These are phyloP conservation scores for Osmerus eperlanus DNA, from an alignment of 2,113 vertebrate genomes.

Conservation along the genomic window DNA sequence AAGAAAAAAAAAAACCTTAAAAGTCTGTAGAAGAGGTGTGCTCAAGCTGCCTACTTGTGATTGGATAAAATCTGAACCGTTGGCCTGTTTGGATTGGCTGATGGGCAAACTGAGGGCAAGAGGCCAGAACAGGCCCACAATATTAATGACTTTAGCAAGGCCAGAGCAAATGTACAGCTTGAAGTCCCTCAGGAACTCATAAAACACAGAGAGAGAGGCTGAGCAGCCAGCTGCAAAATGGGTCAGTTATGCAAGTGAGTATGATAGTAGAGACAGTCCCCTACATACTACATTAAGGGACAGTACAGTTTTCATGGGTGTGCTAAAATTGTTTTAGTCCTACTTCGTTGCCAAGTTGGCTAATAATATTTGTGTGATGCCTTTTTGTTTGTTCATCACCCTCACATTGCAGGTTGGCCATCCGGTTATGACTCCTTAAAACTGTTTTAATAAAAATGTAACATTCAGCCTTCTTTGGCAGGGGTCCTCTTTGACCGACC, in stretches of 20 bases:
- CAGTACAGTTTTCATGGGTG: too few relatives aligned
- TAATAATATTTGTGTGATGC: not conserved
- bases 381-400: not conserved
- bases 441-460: not conserved
- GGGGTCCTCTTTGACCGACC: too few relatives aligned
- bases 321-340: not conserved
- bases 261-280: not conserved
- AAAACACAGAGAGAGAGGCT: not conserved
- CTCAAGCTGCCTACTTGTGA: not conserved
- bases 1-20: not conserved
- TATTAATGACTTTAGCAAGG: slow-evolving; percentile 2
- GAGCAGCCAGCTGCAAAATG: not conserved
- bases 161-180: not conserved
- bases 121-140: not conserved
- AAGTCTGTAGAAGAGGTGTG: not conserved
- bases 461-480: too few relatives aligned
- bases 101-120: not conserved
- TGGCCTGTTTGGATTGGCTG: slow-evolving; percentile 1
- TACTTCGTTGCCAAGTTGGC: not conserved
- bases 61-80: not conserved
- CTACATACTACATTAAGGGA: not conserved
- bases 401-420: not conserved
- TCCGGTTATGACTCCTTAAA: not conserved
- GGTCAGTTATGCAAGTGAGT: not conserved
- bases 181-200: not conserved